Evolutionary conservation across 2,113 vertebrate genomes (phyloP), one percentile per base, ranked within the genome.

Genomic region (Oncorhynchus gorbuscha): DNA sequence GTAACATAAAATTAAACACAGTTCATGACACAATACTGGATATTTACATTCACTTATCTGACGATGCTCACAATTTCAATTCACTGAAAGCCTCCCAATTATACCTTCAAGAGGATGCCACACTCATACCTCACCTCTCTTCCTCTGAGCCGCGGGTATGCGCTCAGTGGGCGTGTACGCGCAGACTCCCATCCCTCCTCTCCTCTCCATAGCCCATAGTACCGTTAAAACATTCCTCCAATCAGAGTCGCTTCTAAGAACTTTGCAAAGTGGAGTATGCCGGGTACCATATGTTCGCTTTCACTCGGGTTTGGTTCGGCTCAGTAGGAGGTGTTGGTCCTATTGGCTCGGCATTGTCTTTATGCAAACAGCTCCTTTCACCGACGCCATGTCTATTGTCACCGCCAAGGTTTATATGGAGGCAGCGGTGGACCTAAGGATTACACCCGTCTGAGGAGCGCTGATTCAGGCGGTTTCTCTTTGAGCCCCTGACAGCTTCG

Each of bases 371-470:
- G 70, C 75, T 65, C 6, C 61, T 74, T 88, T 84, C 61, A 81
- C 88, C 84, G 81, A 83, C 86, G 89, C 74, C 81, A 89, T 85
- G 91, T 88, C 87, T 83, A 89, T 93, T 94, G 93, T 94, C 81
- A 71, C 84, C 71, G 85, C 82, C 76, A 78, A 83, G 84, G 87
- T 90, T 91, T 95, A 94, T 93, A 93, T 92, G 90, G 91, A 87
- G 81, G 83, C 84, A 69, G 76, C 83, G 85, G 76, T 76, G 81
- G 79, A 81, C 69, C 67, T 32, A 77, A 83, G 82, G 81, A 84
- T 71, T 80, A 87, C 85, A 78, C 76, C 81, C 79, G 88, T 88
- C 69, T 84, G 73, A 85, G 83, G 81, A 89, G 80, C 79, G 84
- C 77, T 48, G 45, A 67, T 28, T 65, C 79, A 75, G 80, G 80